Percentiles rank a stretch among this genome's conserved stretches.
These are phyloP conservation scores for Octodon degus DNA, from an alignment of 2,113 vertebrate species.

Conservation along the genomic window DNA sequence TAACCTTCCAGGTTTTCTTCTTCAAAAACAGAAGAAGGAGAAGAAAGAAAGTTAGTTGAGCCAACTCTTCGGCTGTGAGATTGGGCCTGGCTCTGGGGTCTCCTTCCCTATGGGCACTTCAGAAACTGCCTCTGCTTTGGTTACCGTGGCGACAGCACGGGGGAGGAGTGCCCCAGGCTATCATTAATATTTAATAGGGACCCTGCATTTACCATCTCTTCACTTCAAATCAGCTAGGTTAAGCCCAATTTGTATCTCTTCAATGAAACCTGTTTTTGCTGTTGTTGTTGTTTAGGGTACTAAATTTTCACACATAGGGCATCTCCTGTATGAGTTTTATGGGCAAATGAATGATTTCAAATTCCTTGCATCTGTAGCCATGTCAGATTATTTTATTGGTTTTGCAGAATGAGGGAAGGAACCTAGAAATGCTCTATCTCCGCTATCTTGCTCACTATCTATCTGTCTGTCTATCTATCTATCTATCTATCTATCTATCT, in stretches of 20 bases:
- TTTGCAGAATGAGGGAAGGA: background rate
- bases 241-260: background rate
- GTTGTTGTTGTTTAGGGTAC: background rate
- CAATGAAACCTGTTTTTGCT: background rate
- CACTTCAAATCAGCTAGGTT: background rate
- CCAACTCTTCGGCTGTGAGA: background rate
- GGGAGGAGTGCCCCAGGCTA: no score
- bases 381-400: background rate
- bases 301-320: background rate
- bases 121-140: background rate
- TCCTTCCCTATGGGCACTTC: background rate
- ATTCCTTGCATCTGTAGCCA: background rate
- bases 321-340: background rate
- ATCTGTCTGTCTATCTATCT: background rate
- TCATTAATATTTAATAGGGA: background rate
- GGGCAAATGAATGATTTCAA: background rate
- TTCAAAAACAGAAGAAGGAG: background rate
- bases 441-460: background rate
- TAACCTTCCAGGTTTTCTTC: background rate
- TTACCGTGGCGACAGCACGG: background rate
- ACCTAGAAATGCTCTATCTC: background rate
- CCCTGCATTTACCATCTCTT: background rate
- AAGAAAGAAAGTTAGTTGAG: background rate
- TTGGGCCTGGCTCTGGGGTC: background rate
- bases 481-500: background rate